Conservation (phyloP, 2,888 invertebrate genomes). For the Cryptocephalus primarius region DNA sequence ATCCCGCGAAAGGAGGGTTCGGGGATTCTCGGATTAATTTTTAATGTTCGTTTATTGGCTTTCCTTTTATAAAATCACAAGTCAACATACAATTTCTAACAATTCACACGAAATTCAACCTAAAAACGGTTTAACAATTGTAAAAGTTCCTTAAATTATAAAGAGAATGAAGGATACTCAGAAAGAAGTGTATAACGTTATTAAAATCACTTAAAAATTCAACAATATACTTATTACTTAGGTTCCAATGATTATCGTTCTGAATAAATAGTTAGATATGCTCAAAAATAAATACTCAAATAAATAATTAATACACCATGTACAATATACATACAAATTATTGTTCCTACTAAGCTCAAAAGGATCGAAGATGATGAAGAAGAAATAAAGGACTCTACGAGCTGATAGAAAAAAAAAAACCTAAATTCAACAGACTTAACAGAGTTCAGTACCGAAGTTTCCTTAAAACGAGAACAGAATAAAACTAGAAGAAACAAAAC, state of each 20-base stretch:
- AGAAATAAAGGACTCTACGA: neutral
- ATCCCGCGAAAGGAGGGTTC: no score
- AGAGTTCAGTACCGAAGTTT: no score
- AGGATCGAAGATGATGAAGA: constrained; percentile 1
- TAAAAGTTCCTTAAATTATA: constrained; percentile 11
- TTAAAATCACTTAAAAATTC: constrained; percentile 24
- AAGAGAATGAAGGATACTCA: constrained; percentile 6
- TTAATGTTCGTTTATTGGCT: neutral
- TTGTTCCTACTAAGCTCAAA: constrained; percentile 9
- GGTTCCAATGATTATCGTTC: constrained; percentile 8
- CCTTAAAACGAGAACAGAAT: neutral
- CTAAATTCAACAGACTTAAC: constrained; percentile 23
- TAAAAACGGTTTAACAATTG: constrained; percentile 15
- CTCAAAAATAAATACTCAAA: constrained; percentile 15
- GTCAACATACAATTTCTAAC: constrained; percentile 36
- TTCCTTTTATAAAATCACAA: constrained; percentile 37
- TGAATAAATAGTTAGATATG: constrained; percentile 15
- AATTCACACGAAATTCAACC: constrained; percentile 36
- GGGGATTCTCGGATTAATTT: neutral
- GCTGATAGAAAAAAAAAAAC: constrained; percentile 20
- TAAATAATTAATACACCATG: neutral
- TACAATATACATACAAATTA: neutral
- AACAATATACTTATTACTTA: constrained; percentile 21
- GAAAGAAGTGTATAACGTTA: constrained; percentile 15
- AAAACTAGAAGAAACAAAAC: neutral